Base-by-base conservation (phyloP, 2,113 vertebrate genomes). In the Bos javanicus region DNA sequence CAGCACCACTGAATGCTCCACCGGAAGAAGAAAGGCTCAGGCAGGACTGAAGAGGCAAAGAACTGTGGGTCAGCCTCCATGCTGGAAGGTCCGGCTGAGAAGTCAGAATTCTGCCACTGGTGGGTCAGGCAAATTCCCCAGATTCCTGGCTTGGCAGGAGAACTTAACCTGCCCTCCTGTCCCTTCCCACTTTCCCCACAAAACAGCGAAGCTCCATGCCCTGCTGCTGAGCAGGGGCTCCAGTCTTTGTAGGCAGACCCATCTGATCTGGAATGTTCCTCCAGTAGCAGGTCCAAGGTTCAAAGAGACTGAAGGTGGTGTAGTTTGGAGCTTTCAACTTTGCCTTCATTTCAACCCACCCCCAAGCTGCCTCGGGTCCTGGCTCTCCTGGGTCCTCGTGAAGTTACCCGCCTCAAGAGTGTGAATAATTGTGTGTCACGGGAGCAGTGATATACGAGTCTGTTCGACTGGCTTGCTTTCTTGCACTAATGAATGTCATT, bases 391-490 rank as follows among this genome's bases (percentile, higher is more conserved):
- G 39, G 36, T 91, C 46, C 28, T 74, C 3, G 25, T 11, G 50
- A 57, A 74, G 57, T 26, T 11, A 15, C 2, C 3, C 36, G 94
- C 50, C 48, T 57, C 46, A 15, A 0, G 0, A 16, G 30, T 4
- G 0, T 28, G 19, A 78, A 39, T 43, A 50, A 54, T 15, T 14
- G 46, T 28, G 14, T n/a, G 88, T 94, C 89, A 57, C 2, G 0
- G 54, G 33, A 83, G 50, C 23, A 11, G 4, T 84, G 95, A 96
- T 28, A 25, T 1, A n/a, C 1, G 50, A 36, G 91, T 33, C 57
- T 26, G 48, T 33, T 59, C 54, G 57, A 21, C 67, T 71, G 6
- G 84, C 89, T 92, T 64, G 60, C 71, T 92, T 78, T 89, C 86
- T 33, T 28, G 50, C 28, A 23, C 87, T 81, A 25, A 57, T 10